Evolutionary conservation across 2,888 invertebrate genomes (phyloP).

Genomic region (Caradrina kadenii): DNA sequence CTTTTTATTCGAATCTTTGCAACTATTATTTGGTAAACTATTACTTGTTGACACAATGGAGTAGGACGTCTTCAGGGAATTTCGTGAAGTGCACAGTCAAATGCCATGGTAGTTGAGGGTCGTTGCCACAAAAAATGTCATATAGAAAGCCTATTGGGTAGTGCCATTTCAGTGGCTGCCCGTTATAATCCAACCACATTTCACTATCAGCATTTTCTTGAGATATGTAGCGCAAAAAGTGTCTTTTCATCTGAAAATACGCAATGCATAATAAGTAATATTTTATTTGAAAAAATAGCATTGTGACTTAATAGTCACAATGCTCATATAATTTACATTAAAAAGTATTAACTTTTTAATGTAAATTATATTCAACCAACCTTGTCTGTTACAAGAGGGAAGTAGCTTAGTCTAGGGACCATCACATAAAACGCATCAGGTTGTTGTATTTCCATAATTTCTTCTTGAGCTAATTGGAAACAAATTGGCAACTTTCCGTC

Average conservation of each 20-base stretch:
- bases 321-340: too few species aligned
- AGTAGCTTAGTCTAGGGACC: constrained; percentile 98
- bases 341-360: too few species aligned
- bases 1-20: not conserved
- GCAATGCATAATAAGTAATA: not conserved
- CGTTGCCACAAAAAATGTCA: constrained; percentile 93
- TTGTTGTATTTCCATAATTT: constrained; percentile 96
- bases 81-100: constrained; percentile 98
- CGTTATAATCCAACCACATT: constrained; percentile 98
- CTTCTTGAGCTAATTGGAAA: constrained; percentile 96
- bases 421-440: constrained; percentile 98
- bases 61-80: constrained; percentile 97
- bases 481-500: constrained; percentile 98
- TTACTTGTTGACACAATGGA: constrained; percentile 96
- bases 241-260: constrained; percentile 94
- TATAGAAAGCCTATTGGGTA: constrained; percentile 97
- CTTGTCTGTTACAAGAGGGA: constrained; percentile 98
- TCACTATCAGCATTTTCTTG: constrained; percentile 95
- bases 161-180: constrained; percentile 97
- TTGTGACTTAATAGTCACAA: not conserved
- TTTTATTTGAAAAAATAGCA: not conserved
- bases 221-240: constrained; percentile 95
- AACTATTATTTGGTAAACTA: constrained; percentile 23
- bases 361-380: constrained; percentile 82
- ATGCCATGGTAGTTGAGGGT: constrained; percentile 96